Evolutionary conservation across 1,140 invertebrate species (phyloP).

Genomic region (Philotrypesis tridentata): DNA sequence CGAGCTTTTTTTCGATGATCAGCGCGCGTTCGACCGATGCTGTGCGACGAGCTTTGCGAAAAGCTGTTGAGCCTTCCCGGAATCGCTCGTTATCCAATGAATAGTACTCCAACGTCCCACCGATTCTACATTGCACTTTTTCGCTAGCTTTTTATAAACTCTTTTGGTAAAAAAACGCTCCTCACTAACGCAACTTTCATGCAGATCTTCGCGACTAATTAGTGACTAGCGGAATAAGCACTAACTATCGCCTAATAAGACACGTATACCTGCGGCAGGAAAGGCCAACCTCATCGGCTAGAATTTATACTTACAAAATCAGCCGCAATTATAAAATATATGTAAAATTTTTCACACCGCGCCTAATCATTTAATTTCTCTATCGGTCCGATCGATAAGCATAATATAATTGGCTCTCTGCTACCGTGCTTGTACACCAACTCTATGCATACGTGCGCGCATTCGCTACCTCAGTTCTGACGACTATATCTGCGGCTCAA

Average conservation of each 20-base stretch:
- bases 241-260: not conserved
- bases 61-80: not conserved
- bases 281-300: not conserved
- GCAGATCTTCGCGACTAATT: not conserved
- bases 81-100: not conserved
- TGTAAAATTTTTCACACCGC: not conserved
- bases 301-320: not conserved
- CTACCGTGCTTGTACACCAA: not conserved
- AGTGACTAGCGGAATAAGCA: not conserved
- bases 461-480: conserved; percentile 2
- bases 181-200: too few species aligned
- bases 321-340: not conserved
- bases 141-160: not conserved
- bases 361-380: conserved; percentile 15
- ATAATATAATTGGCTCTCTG: not conserved
- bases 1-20: not conserved
- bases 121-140: not conserved
- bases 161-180: too few species aligned
- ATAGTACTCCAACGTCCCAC: not conserved
- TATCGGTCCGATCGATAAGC: not conserved
- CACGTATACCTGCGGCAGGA: not conserved
- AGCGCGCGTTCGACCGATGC: not conserved
- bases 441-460: not conserved
- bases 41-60: not conserved
- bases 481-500: not conserved